Percentiles rank a stretch among this genome's conserved stretches.
phyloP scores from a whole-genome alignment of 2,888 invertebrate species.

The Harmothoe impar region DNA sequence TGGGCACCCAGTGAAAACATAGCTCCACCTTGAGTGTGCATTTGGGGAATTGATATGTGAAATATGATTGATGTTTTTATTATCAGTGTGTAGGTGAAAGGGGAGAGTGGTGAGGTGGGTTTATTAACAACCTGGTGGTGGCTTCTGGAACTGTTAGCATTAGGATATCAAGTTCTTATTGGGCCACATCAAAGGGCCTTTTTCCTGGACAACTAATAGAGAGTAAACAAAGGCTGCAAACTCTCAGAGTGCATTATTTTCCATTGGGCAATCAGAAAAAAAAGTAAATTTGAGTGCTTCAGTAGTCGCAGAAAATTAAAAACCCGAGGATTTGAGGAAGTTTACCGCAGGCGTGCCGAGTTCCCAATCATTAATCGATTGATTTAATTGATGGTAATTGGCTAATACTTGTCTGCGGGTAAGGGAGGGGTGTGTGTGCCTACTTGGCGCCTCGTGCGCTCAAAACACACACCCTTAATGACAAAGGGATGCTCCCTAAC shows the following conservation, averaged over 20 bases:
- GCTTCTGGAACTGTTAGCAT: no score
- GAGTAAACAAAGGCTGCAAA: background rate
- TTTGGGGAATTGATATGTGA: slow-evolving; percentile 5
- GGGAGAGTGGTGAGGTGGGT: background rate
- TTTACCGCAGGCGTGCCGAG: slow-evolving; percentile 13
- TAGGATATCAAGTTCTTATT: no score
- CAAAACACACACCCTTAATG: background rate
- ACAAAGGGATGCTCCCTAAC: slow-evolving; percentile 30
- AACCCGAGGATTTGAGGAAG: background rate
- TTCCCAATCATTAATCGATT: slow-evolving; percentile 21
- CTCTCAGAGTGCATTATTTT: background rate
- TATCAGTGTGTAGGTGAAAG: background rate
- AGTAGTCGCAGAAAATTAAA: background rate
- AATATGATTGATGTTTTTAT: background rate
- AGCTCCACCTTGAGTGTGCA: background rate
- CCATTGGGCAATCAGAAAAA: background rate
- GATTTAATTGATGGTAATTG: slow-evolving; percentile 46
- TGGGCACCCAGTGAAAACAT: background rate
- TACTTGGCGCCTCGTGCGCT: background rate
- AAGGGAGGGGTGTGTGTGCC: background rate
- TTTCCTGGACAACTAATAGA: background rate
- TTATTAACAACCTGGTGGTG: background rate
- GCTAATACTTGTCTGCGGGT: background rate
- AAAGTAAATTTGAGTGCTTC: background rate
- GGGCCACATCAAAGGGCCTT: background rate